A percentile compares a stretch with the other conserved stretches of the same genome.
Evolutionary conservation across 1,140 invertebrate genomes (phyloP).

Genomic region (Leptinotarsa texana): DNA sequence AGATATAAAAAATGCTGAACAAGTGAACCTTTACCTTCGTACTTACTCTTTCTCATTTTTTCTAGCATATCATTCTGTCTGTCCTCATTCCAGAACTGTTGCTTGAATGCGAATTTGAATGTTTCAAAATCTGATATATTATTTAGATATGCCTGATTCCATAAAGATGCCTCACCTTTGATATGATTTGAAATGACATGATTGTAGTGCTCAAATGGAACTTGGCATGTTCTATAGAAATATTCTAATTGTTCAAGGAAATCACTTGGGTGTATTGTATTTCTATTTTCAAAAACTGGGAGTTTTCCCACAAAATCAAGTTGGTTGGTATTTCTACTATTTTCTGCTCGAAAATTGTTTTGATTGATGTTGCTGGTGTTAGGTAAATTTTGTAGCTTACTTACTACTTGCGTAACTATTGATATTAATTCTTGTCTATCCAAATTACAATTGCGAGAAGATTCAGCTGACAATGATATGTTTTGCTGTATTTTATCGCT

Average conservation of each 20-base stretch:
- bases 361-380: no score
- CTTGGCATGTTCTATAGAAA: neutral
- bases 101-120: neutral
- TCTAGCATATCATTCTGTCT: neutral
- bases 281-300: neutral
- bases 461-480: no score
- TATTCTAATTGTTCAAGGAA: neutral
- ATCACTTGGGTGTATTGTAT: neutral
- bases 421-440: no score
- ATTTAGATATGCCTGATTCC: conserved; percentile 1
- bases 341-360: no score
- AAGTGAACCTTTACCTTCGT: neutral
- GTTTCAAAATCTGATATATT: neutral
- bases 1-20: neutral
- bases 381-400: no score
- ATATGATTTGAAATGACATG: neutral
- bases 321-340: no score
- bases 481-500: no score
- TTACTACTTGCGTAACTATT: no score
- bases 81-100: conserved; percentile 7
- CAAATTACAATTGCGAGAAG: no score
- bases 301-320: neutral
- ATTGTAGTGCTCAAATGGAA: neutral
- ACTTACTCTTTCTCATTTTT: neutral
- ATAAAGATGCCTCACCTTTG: neutral